Percentiles rank a stretch among this genome's conserved stretches.
Conservation (phyloP, 2,113 vertebrate genomes). For the Rhea pennata region DNA sequence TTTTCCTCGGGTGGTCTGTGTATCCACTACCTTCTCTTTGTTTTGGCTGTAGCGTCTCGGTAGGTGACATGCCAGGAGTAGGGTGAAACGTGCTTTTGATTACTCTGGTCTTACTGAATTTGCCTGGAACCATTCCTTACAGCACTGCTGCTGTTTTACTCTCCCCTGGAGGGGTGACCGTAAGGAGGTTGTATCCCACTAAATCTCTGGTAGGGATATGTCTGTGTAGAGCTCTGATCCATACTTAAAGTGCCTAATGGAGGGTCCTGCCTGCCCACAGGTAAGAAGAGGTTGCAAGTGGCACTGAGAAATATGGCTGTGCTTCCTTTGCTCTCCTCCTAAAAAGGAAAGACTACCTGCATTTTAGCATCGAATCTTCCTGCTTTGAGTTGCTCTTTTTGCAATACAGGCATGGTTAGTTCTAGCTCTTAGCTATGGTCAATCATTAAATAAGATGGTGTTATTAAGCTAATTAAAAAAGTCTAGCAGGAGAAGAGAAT, state of each 20-base stretch:
- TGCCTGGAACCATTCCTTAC: neutral
- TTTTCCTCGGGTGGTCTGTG: neutral
- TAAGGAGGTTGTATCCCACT: neutral
- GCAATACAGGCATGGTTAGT: neutral
- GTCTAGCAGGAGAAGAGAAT: constrained; percentile 40
- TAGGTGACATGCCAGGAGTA: rapidly evolving
- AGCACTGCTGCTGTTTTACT: rapidly evolving
- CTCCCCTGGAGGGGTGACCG: rapidly evolving
- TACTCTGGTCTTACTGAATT: neutral
- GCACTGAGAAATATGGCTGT: neutral
- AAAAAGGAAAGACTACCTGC: neutral
- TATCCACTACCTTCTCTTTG: neutral
- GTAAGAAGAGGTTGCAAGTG: neutral
- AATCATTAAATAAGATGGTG: constrained; percentile 37
- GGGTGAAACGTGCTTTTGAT: neutral
- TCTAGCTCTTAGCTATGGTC: neutral
- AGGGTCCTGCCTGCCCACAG: neutral
- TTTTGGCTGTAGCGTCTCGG: neutral
- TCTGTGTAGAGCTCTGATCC: neutral
- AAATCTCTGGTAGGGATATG: neutral
- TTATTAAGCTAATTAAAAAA: constrained; percentile 66
- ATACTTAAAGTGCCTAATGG: neutral
- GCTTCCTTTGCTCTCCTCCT: neutral
- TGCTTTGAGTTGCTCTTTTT: neutral
- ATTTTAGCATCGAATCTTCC: neutral